Base-by-base conservation (phyloP, 2,888 invertebrate species). In the Cheilosia vernalis region DNA sequence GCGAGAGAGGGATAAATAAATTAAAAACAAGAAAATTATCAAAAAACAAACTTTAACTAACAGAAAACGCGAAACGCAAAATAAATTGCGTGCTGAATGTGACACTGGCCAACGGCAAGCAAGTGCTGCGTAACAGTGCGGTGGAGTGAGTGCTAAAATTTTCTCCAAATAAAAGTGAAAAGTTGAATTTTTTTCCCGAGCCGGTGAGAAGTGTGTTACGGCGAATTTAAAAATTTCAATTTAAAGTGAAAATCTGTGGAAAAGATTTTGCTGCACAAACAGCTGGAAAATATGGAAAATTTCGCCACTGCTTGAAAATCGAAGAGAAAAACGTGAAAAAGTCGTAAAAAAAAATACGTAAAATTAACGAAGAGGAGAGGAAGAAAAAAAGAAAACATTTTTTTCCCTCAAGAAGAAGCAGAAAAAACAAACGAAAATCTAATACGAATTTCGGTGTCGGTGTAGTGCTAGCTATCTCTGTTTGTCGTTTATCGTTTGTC, bases 351-450 rank as follows among this genome's bases (percentile, higher is more conserved):
- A 24, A 64, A 61, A 60, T 27, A 44, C 61, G 24, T 53, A 76
- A 69, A 64, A 19, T 60, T 47, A 60, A 61, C 63, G 53, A 63
- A 55, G 42, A 5, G 27, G 30, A 40, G n/a, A 47, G 33, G 24
- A 13, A 13, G 37, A 37, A 49, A 37, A 49, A 58, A 40, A 42
- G 19, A 42, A 51, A 51, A 64, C 33, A 44, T 47, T 47, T 47
- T 47, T 19, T 47, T 19, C 17, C 19, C 19, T 69, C 40, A 19
- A 19, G 56, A 44, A 15, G 56, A 58, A 55, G 49, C 21, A 42
- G 27, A 72, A 63, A 33, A 37, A 66, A 67, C 49, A 58, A 81
- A 85, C 63, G 81, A 81, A 85, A 81, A 85, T 85, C 81, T 85
- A 81, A 81, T 85, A 76, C 76, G 85, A 85, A 81, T 56, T 81